Conservation (phyloP, 2,113 vertebrate species). For the Scophthalmus maximus region DNA sequence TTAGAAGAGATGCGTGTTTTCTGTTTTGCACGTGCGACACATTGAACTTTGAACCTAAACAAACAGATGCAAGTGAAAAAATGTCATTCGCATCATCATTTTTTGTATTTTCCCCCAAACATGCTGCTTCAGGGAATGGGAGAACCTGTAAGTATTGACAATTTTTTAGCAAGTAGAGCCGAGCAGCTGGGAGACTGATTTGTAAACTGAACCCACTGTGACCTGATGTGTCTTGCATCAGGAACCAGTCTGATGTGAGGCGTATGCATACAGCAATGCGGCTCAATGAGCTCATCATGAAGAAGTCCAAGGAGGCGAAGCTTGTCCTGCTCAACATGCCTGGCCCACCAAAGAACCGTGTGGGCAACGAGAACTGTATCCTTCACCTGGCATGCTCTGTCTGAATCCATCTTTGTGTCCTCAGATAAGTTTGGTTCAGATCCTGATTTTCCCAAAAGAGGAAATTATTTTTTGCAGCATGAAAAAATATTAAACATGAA, state of each 20-base stretch:
- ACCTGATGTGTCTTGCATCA: conserved; percentile 56
- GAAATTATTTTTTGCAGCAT: background rate
- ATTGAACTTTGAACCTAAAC: conserved; percentile 38
- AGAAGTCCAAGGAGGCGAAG: conserved; percentile 95
- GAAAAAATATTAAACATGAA: background rate
- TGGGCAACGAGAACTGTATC: conserved; percentile 98
- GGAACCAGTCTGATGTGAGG: conserved; percentile 93
- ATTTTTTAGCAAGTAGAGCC: background rate
- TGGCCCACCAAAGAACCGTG: conserved; percentile 93
- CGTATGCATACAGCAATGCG: conserved; percentile 97
- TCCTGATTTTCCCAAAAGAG: background rate
- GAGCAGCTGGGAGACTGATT: background rate
- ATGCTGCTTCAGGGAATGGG: conserved; percentile 94
- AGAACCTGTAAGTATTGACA: conserved; percentile 91
- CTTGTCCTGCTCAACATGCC: conserved; percentile 98
- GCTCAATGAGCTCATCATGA: conserved; percentile 94
- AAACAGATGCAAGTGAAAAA: background rate
- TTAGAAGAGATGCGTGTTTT: background rate
- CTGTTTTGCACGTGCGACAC: conserved; percentile 12
- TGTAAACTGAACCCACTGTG: conserved; percentile 8
- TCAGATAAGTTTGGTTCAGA: background rate
- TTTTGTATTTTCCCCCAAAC: conserved; percentile 50
- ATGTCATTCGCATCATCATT: background rate
- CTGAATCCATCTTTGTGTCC: background rate
- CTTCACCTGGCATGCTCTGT: conserved; percentile 23